Conservation (phyloP, 1,140 invertebrate genomes). For the Halyomorpha halys region DNA sequence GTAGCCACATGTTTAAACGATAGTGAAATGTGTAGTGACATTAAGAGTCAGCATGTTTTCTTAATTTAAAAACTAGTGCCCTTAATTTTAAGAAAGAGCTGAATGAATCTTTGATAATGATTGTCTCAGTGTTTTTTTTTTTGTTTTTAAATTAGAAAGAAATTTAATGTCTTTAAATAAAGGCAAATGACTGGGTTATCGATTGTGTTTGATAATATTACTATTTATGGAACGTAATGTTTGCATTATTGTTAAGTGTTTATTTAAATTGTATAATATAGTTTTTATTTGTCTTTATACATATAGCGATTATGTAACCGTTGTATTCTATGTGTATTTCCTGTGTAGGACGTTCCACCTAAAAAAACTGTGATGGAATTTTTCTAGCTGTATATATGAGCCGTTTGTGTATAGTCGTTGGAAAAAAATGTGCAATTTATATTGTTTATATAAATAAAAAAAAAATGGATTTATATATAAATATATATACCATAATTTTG, state of each 20-base stretch:
- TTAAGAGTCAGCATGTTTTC: too few relatives aligned
- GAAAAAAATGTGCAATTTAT: slow-evolving; percentile 27
- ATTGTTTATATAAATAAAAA: slow-evolving; percentile 25
- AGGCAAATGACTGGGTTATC: slow-evolving; percentile 11
- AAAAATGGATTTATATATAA: slow-evolving; percentile 17
- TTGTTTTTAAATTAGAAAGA: slow-evolving; percentile 1
- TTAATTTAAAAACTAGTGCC: too few relatives aligned
- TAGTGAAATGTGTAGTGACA: too few relatives aligned
- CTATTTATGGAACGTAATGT: background rate
- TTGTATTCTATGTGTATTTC: slow-evolving; percentile 16
- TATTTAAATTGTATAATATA: slow-evolving; percentile 4
- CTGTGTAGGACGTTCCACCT: slow-evolving; percentile 23
- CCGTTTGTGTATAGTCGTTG: slow-evolving; percentile 27
- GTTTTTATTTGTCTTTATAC: slow-evolving; percentile 10
- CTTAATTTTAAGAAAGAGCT: too few relatives aligned
- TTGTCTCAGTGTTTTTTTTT: too few relatives aligned
- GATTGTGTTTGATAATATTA: slow-evolving; percentile 6
- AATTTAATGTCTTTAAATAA: slow-evolving; percentile 7
- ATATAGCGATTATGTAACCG: slow-evolving; percentile 6
- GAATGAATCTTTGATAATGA: too few relatives aligned
- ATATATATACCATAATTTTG: slow-evolving; percentile 13
- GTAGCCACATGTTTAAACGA: too few relatives aligned
- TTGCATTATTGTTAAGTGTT: slow-evolving; percentile 13
- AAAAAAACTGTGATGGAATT: slow-evolving; percentile 27
- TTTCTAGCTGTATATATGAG: slow-evolving; percentile 26